Evolutionary conservation across 2,888 invertebrate genomes (phyloP), one percentile per base, ranked within the genome.

Genomic region (Siphonodentalium dalli): DNA sequence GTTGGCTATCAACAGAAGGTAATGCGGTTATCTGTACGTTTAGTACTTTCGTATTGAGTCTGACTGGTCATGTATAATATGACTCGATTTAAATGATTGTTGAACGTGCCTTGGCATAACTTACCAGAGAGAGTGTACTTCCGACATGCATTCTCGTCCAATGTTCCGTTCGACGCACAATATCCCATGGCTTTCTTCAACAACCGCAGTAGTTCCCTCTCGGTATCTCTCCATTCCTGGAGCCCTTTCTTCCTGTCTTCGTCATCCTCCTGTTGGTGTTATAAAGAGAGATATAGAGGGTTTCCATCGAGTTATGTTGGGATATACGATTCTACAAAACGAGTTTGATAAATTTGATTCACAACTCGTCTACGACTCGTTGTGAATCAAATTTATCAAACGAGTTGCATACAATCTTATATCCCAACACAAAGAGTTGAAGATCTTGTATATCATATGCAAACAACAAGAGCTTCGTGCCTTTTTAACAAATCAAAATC

Each of bases 161-260:
- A 60, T 2, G 55, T 45, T 2, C 72, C 72, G 23, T 73, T 69
- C 3, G 66, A 49, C 41, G 70, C 67, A 37, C 71, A 67, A 15
- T 67, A 59, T 40, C 73, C 74, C 2, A 74, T 71, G 7, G 70
- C 74, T 55, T 61, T 68, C 53, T 70, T 66, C 5, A 78, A 45
- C 21, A 77, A 53, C 5, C 59, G 57, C 44, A 58, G 58, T 49
- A 78, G 59, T 48, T 66, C 68, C 2, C 34, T 45, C 34, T 69
- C 65, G 0, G 63, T 63, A 40, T 69, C 65, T 40, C 58, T 45
- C 77, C 75, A 75, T 44, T 63, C 55, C 3, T 40, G 24, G 15
- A 53, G 33, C 5, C 65, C 69, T 9, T 50, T 43, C 7, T 45
- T 31, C 26, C 61, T 44, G 18, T 37, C 52, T 28, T 56, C 41